Conservation (phyloP, 2,888 invertebrate genomes). For the Flabesymbios commensalis region DNA sequence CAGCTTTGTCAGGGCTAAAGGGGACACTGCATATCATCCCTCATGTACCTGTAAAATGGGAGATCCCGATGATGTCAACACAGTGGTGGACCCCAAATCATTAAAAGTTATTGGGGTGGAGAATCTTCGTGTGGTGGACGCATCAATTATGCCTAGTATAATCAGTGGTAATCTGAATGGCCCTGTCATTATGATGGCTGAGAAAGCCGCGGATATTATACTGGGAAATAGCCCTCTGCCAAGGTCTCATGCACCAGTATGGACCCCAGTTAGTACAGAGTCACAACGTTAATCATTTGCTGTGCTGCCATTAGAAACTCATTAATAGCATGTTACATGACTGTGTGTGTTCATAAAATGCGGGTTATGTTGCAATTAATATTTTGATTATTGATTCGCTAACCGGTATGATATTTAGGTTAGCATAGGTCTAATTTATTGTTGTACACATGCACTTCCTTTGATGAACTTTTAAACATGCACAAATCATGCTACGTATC, state of each 20-base stretch:
- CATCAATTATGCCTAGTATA: slow-evolving; percentile 78
- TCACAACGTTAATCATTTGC: no score
- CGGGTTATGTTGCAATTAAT: no score
- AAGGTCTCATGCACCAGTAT: slow-evolving; percentile 52
- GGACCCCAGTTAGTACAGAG: slow-evolving; percentile 32
- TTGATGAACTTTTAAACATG: no score
- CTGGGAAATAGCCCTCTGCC: slow-evolving; percentile 53
- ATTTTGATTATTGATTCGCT: no score
- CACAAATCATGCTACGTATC: no score
- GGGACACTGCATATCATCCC: slow-evolving; percentile 75
- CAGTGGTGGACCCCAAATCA: slow-evolving; percentile 72
- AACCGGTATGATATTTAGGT: no score
- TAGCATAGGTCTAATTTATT: no score
- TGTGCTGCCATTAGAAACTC: no score
- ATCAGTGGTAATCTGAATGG: slow-evolving; percentile 74
- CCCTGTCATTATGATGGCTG: slow-evolving; percentile 65
- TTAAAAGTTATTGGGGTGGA: slow-evolving; percentile 65
- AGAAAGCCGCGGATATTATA: slow-evolving; percentile 64
- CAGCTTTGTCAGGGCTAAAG: slow-evolving; percentile 52
- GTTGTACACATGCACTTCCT: no score
- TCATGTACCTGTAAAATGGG: slow-evolving; percentile 81
- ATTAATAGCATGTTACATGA: no score
- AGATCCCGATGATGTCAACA: slow-evolving; percentile 58
- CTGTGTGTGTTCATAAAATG: no score
- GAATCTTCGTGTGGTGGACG: slow-evolving; percentile 76